Percentiles rank a stretch among this genome's conserved stretches.
These are phyloP conservation scores for Atta cephalotes DNA, from an alignment of 1,140 invertebrate genomes.

Conservation along the genomic window DNA sequence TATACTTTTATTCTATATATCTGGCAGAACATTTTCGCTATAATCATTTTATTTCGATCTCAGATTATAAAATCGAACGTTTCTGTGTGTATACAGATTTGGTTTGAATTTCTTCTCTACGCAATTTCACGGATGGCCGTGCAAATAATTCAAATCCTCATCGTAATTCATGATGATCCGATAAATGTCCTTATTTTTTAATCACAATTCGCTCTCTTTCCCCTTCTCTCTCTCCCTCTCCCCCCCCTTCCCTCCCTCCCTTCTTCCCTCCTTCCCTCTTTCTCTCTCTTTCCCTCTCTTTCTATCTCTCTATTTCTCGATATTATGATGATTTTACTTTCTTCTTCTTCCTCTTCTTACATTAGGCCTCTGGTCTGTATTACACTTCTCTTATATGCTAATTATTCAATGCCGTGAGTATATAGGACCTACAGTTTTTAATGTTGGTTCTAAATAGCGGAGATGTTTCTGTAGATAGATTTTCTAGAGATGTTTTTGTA, in stretches of 20 bases:
- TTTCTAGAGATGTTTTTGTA: too few species aligned
- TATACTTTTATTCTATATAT: constrained; percentile 23
- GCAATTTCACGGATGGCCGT: constrained; percentile 19
- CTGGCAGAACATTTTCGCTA: background rate
- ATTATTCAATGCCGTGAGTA: too few species aligned
- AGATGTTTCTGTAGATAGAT: too few species aligned
- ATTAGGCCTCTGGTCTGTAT: too few species aligned
- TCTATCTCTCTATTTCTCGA: too few species aligned
- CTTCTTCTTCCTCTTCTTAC: too few species aligned
- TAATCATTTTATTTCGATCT: constrained; percentile 18
- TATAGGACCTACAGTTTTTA: too few species aligned
- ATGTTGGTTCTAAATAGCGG: too few species aligned
- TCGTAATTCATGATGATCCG: constrained; percentile 42
- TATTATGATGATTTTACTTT: too few species aligned
- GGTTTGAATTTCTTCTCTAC: constrained; percentile 16
- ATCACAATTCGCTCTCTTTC: background rate
- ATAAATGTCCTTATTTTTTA: constrained; percentile 3
- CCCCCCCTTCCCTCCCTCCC: background rate
- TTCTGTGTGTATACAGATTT: constrained; percentile 3
- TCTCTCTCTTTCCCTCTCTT: too few species aligned
- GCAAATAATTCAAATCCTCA: constrained; percentile 33
- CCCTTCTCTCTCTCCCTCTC: background rate
- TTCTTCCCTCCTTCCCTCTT: background rate
- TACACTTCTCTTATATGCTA: too few species aligned
- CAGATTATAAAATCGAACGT: constrained; percentile 41